Percentiles rank a stretch among this genome's conserved stretches.
Conservation (phyloP, 2,888 invertebrate genomes). For the Habroteleia sp. region DNA sequence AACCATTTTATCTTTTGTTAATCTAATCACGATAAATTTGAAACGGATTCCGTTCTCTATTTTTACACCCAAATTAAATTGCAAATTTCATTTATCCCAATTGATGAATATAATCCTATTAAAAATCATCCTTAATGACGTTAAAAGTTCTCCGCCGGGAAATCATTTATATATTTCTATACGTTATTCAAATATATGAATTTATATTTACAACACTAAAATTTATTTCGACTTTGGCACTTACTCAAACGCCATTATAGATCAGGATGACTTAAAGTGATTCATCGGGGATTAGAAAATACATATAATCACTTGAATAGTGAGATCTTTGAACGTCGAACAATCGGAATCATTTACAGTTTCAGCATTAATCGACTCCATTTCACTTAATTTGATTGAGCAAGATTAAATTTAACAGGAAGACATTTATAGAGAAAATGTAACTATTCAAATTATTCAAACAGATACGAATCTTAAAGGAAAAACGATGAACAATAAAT, state of each 20-base stretch:
- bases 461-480: constrained; percentile 1
- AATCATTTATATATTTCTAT: too few species aligned
- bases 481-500: constrained; percentile 9
- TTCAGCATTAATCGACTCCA: constrained; percentile 7
- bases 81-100: too few species aligned
- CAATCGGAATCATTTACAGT: constrained; percentile 12
- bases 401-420: not conserved
- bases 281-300: constrained; percentile 7
- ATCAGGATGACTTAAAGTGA: constrained; percentile 6
- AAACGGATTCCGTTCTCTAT: too few species aligned
- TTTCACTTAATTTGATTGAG: constrained; percentile 1
- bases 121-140: too few species aligned
- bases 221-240: not conserved
- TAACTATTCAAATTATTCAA: not conserved
- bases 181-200: too few species aligned
- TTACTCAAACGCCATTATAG: not conserved
- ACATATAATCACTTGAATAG: constrained; percentile 14
- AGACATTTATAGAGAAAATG: not conserved
- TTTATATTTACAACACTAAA: too few species aligned
- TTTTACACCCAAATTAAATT: too few species aligned
- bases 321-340: constrained; percentile 3
- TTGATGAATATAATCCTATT: too few species aligned
- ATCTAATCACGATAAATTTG: too few species aligned
- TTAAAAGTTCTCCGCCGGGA: too few species aligned
- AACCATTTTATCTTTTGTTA: not conserved